These are phyloP conservation scores for Galeopsomyia nigrocyanea DNA, from an alignment of 2,888 invertebrate species.

Conservation along the genomic window DNA sequence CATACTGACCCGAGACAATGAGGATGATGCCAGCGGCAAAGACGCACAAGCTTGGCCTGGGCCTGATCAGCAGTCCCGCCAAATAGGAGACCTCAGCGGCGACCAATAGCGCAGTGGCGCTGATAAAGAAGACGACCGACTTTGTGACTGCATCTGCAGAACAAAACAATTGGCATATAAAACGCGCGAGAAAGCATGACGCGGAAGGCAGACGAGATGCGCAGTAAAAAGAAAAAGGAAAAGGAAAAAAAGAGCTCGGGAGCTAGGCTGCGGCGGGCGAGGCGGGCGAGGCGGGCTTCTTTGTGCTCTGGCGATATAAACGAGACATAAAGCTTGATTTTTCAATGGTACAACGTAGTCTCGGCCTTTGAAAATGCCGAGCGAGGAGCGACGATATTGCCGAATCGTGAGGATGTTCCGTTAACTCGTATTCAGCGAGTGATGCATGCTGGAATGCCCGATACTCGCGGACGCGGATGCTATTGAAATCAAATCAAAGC, in stretches of 20 bases:
- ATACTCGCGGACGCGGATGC: too few relatives aligned
- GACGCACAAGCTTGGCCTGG: conserved; percentile 80
- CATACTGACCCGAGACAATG: conserved; percentile 85
- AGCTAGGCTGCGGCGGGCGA: conserved; percentile 4
- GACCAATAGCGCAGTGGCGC: conserved; percentile 82
- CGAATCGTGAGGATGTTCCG: too few relatives aligned
- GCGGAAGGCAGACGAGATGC: not conserved
- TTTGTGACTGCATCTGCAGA: conserved; percentile 87
- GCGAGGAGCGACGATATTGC: too few relatives aligned
- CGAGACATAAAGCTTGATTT: conserved; percentile 27
- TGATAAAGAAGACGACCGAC: conserved; percentile 85
- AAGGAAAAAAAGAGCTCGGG: not conserved
- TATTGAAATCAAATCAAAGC: too few relatives aligned
- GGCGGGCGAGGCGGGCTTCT: conserved; percentile 13
- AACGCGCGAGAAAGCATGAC: conserved; percentile 19
- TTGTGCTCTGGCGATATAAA: not conserved
- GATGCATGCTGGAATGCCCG: too few relatives aligned
- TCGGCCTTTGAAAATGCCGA: too few relatives aligned
- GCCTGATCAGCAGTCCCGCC: conserved; percentile 83
- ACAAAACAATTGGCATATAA: too few relatives aligned
- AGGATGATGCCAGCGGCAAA: conserved; percentile 90
- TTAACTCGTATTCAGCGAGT: too few relatives aligned
- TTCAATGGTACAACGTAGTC: conserved; percentile 19
- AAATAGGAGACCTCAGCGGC: conserved; percentile 86
- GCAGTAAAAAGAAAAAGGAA: not conserved